Evolutionary conservation across 2,113 vertebrate genomes (phyloP).

Genomic region (Oreochromis niloticus): DNA sequence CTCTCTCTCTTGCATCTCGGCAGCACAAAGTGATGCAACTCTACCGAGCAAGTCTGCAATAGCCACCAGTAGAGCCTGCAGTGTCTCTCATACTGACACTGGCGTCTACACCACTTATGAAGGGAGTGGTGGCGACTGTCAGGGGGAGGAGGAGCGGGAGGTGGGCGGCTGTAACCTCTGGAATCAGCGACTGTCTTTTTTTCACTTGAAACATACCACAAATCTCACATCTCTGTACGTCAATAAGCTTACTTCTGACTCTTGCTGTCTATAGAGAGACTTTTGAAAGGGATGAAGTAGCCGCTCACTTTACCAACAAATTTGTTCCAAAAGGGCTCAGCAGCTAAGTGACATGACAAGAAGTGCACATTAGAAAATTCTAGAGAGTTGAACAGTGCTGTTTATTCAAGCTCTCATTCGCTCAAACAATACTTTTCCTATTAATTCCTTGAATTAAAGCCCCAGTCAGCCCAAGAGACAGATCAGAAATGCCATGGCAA

Average conservation of each 20-base stretch:
- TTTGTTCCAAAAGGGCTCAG: neutral
- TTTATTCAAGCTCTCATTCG: neutral
- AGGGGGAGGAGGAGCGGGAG: neutral
- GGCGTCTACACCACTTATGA: slow-evolving; percentile 52
- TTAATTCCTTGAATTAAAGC: neutral
- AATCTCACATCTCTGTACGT: neutral
- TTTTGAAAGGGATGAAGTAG: neutral
- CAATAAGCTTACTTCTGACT: neutral
- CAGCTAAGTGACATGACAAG: neutral
- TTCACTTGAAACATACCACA: neutral
- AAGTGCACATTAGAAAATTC: neutral
- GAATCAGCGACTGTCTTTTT: neutral
- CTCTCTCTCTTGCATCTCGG: slow-evolving; percentile 4
- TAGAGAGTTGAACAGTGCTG: neutral
- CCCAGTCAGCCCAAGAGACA: neutral
- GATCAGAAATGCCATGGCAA: neutral
- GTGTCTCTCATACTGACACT: slow-evolving; percentile 40
- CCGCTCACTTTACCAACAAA: neutral
- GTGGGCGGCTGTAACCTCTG: neutral
- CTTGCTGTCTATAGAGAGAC: neutral
- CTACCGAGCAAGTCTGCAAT: slow-evolving; percentile 43
- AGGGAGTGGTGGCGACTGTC: slow-evolving; percentile 32
- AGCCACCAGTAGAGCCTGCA: slow-evolving; percentile 39
- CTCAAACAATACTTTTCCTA: neutral
- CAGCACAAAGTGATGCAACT: slow-evolving; percentile 57